A percentile compares a stretch with the other conserved stretches of the same genome.
Conservation (phyloP, 2,113 vertebrate species). For the Chrysochloris asiatica region DNA sequence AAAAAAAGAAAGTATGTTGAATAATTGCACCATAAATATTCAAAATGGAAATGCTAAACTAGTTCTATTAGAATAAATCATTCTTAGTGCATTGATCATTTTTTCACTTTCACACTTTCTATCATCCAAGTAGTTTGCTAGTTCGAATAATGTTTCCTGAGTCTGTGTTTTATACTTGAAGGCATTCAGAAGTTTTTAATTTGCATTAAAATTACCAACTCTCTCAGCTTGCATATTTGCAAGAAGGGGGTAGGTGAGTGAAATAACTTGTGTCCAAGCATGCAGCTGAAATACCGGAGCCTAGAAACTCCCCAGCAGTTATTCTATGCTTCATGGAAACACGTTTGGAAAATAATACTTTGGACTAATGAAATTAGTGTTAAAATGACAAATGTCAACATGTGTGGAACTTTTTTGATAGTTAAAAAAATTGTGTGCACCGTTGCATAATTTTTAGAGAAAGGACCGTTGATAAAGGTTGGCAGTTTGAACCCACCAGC, state of each 20-base stretch:
- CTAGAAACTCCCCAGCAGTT: conserved; percentile 57
- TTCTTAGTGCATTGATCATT: background rate
- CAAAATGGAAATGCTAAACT: conserved; percentile 41
- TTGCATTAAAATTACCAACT: conserved; percentile 13
- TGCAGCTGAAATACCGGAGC: conserved; percentile 14
- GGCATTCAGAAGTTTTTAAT: background rate
- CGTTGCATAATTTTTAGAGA: conserved; percentile 15
- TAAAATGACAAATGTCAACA: conserved; percentile 55
- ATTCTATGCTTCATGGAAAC: conserved; percentile 63
- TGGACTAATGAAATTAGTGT: conserved; percentile 72
- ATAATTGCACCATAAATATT: conserved; percentile 35
- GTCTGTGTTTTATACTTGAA: background rate
- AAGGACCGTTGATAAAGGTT: background rate
- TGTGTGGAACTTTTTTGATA: background rate
- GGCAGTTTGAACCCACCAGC: background rate
- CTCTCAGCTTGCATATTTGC: background rate
- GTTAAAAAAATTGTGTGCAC: conserved; percentile 1
- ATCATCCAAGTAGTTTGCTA: background rate
- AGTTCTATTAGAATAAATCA: conserved; percentile 44
- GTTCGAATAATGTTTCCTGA: background rate
- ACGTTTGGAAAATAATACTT: conserved; percentile 60
- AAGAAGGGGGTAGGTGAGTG: background rate
- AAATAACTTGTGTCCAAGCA: background rate
- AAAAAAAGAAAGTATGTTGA: conserved; percentile 10
- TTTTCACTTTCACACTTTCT: conserved; percentile 13